Percentiles rank a stretch among this genome's conserved stretches.
phyloP scores from a whole-genome alignment of 2,888 invertebrate species.

The Scelioninae gen. 1 region DNA sequence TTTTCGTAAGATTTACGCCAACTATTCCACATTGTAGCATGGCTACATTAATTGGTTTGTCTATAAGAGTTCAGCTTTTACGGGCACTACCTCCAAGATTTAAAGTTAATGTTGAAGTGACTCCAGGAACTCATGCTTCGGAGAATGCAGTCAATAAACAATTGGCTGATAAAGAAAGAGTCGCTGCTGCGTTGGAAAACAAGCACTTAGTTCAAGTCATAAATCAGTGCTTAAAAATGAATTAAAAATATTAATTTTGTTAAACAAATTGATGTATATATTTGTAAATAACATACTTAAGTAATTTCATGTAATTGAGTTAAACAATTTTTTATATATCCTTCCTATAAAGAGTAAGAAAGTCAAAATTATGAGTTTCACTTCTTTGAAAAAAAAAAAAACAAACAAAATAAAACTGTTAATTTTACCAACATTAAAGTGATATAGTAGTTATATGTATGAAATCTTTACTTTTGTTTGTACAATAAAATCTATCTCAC shows the following conservation, averaged over 20 bases:
- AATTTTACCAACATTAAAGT: too few relatives aligned
- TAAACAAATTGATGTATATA: neutral
- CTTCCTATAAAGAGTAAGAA: too few relatives aligned
- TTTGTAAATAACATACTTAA: constrained; percentile 7
- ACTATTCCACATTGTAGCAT: constrained; percentile 99
- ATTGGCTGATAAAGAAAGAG: constrained; percentile 98
- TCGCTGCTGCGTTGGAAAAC: constrained; percentile 98
- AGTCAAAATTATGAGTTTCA: too few relatives aligned
- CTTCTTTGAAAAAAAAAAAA: too few relatives aligned
- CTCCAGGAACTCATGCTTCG: constrained; percentile 96
- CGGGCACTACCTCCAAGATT: constrained; percentile 92
- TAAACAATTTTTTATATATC: too few relatives aligned
- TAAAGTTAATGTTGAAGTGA: constrained; percentile 94
- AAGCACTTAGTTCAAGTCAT: constrained; percentile 95
- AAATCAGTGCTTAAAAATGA: constrained; percentile 91
- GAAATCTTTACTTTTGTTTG: too few relatives aligned
- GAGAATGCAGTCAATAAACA: constrained; percentile 98
- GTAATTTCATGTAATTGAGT: too few relatives aligned
- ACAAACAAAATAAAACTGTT: too few relatives aligned
- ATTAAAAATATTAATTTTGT: neutral
- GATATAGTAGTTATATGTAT: too few relatives aligned
- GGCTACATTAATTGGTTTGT: constrained; percentile 97
- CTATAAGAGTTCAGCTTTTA: constrained; percentile 95
- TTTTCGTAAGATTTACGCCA: constrained; percentile 95
- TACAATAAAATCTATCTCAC: too few relatives aligned